Evolutionary conservation across 64 coral and sea anemone species (phyloP).

Genomic region (Dendrophyllia cribrosa): DNA sequence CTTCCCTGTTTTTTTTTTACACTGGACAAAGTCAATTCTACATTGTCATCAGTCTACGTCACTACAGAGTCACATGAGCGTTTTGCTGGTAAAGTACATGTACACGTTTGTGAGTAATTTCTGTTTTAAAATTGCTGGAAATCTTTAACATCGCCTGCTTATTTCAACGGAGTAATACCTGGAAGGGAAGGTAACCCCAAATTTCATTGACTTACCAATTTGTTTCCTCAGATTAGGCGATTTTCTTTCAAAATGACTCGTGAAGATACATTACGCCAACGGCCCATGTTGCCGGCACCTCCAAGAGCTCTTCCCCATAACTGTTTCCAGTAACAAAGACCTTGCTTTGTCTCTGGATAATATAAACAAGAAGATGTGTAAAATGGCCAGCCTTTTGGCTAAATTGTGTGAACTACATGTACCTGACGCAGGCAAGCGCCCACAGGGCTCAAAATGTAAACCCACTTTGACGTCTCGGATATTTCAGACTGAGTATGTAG

Average conservation of each 20-base stretch:
- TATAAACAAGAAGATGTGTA: neutral
- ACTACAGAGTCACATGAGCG: neutral
- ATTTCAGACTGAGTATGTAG: neutral
- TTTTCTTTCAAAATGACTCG: neutral
- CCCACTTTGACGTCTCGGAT: neutral
- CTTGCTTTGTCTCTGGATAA: neutral
- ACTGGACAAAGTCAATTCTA: too few species aligned
- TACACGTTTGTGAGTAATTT: neutral
- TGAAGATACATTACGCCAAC: neutral
- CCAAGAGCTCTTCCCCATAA: neutral
- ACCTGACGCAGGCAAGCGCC: neutral
- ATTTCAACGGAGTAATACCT: neutral
- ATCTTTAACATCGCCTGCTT: neutral
- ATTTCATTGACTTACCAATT: neutral
- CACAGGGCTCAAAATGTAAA: neutral
- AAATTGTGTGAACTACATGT: neutral
- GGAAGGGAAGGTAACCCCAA: neutral
- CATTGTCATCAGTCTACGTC: too few species aligned
- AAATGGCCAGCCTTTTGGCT: neutral
- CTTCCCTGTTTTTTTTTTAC: too few species aligned
- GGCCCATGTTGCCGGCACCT: neutral
- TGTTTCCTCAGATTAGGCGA: too few species aligned
- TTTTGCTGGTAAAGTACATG: neutral
- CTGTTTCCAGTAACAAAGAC: neutral
- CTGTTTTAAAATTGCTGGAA: neutral